Percentiles rank a stretch among this genome's conserved stretches.
Conservation (phyloP, 2,888 invertebrate species). For the Conomelus anceps region DNA sequence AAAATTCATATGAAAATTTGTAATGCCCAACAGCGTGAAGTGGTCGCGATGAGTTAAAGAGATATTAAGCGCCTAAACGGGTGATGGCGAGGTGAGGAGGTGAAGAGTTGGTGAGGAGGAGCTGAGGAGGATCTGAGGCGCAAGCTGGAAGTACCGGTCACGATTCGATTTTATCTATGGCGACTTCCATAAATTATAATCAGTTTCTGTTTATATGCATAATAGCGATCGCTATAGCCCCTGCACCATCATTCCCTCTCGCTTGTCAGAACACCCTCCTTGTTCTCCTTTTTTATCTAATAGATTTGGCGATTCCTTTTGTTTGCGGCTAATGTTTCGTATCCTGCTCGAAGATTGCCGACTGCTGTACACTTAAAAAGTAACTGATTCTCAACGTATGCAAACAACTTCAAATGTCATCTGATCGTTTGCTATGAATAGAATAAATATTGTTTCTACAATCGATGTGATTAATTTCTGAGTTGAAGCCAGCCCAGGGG, state of each 20-base stretch:
- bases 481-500: background rate
- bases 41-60: background rate
- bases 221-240: background rate
- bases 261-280: background rate
- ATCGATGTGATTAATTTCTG: background rate
- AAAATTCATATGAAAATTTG: background rate
- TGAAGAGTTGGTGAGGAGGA: background rate
- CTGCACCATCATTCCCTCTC: background rate
- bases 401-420: background rate
- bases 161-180: background rate
- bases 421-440: background rate
- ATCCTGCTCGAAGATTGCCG: background rate
- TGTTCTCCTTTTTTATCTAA: background rate
- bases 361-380: background rate
- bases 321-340: background rate
- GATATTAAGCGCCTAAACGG: background rate
- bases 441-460: background rate
- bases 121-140: background rate
- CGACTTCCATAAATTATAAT: background rate
- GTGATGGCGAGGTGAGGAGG: background rate
- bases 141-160: background rate
- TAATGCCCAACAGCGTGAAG: background rate
- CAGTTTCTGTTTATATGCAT: background rate
- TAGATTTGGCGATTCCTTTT: background rate
- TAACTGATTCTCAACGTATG: background rate